phyloP scores from a whole-genome alignment of 2,888 invertebrate species.

The Agrochola lota region DNA sequence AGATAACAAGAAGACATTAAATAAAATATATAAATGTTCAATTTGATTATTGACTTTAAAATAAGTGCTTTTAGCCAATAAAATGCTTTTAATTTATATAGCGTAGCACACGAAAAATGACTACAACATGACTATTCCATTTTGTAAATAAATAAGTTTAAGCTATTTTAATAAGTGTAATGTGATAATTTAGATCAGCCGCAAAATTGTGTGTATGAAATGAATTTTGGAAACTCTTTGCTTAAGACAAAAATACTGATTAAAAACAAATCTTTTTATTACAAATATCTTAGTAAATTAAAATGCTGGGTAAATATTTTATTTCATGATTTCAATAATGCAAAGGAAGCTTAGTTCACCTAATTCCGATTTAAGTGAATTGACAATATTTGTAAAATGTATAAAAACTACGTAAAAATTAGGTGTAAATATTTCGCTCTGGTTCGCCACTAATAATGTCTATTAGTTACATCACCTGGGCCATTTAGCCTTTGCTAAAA shows the following conservation, averaged over 20 bases:
- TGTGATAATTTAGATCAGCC: constrained; percentile 71
- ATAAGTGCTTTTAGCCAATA: constrained; percentile 49
- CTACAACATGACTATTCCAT: constrained; percentile 54
- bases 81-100: constrained; percentile 62
- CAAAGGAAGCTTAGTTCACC: constrained; percentile 24
- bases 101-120: constrained; percentile 33
- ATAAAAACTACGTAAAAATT: constrained; percentile 52
- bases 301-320: constrained; percentile 18
- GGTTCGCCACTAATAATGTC: constrained; percentile 30
- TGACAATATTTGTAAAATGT: constrained; percentile 72
- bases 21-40: constrained; percentile 30
- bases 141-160: constrained; percentile 59
- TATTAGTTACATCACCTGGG: background rate
- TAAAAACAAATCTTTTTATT: constrained; percentile 19
- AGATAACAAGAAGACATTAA: constrained; percentile 12
- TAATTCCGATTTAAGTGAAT: constrained; percentile 65
- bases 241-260: constrained; percentile 21
- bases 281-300: constrained; percentile 15
- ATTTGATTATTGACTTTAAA: constrained; percentile 41
- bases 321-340: constrained; percentile 1
- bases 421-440: constrained; percentile 31
- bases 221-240: constrained; percentile 41
- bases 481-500: background rate
- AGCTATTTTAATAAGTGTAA: constrained; percentile 67
- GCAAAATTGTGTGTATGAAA: constrained; percentile 53